Evolutionary conservation across 1,140 invertebrate genomes (phyloP).

Genomic region (Patella vulgata): DNA sequence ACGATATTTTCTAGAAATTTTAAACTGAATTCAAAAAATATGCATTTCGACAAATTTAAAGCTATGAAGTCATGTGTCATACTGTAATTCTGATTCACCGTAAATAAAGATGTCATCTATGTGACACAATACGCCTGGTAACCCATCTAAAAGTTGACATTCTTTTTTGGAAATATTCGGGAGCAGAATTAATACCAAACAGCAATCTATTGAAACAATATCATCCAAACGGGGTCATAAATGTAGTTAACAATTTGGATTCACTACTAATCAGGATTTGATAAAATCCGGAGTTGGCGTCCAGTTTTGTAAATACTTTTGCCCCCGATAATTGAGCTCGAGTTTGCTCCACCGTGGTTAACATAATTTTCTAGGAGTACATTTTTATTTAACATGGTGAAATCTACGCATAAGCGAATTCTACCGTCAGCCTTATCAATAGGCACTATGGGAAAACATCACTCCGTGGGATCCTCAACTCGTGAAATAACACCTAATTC

Average conservation of each 20-base stretch:
- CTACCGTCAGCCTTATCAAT: no score
- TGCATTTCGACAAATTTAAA: no score
- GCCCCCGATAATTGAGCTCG: no score
- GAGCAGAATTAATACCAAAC: slow-evolving; percentile 25
- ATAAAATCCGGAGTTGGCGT: slow-evolving; percentile 25
- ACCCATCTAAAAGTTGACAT: slow-evolving; percentile 20
- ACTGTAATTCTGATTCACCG: slow-evolving; percentile 18
- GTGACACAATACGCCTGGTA: slow-evolving; percentile 9
- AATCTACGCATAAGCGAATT: no score
- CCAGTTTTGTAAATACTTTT: slow-evolving; percentile 17
- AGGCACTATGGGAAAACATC: neutral
- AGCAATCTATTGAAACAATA: slow-evolving; percentile 25
- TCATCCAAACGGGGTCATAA: slow-evolving; percentile 38
- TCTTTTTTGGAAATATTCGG: slow-evolving; percentile 29
- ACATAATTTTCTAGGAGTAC: no score
- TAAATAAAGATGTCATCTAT: slow-evolving; percentile 38
- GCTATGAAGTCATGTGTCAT: slow-evolving; percentile 32
- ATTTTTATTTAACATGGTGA: no score
- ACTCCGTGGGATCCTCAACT: no score
- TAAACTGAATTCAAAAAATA: no score
- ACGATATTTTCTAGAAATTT: no score
- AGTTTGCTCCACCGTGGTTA: no score
- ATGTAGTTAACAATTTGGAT: slow-evolving; percentile 26
- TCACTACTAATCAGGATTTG: slow-evolving; percentile 20
- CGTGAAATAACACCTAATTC: no score